phyloP scores from a whole-genome alignment of 1,140 invertebrate species.

The Linepithema humile region DNA sequence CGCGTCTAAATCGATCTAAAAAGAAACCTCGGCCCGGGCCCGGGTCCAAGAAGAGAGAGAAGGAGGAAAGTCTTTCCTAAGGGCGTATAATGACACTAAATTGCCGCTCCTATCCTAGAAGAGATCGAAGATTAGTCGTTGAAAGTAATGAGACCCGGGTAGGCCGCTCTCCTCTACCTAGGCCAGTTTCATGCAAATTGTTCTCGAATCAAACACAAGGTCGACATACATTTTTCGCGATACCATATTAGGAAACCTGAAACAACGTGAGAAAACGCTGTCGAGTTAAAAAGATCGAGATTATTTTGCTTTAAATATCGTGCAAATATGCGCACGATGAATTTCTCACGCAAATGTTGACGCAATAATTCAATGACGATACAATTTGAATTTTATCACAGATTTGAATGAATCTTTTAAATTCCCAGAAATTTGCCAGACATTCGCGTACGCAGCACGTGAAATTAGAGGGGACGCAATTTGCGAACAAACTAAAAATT shows the following conservation, averaged over 20 bases:
- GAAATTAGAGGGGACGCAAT: conserved; percentile 37
- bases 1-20: conserved; percentile 75
- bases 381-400: neutral
- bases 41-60: conserved; percentile 61
- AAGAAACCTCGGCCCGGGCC: conserved; percentile 61
- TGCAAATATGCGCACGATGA: neutral
- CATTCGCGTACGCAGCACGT: neutral
- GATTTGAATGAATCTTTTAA: neutral
- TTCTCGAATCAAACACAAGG: conserved; percentile 54
- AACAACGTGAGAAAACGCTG: neutral
- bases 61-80: conserved; percentile 68
- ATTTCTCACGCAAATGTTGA: too few species aligned
- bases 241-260: neutral
- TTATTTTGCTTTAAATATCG: neutral
- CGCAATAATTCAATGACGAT: neutral
- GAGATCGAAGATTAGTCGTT: conserved; percentile 69
- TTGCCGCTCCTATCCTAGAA: conserved; percentile 76
- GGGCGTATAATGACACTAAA: conserved; percentile 83
- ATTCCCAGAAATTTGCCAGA: neutral
- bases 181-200: conserved; percentile 66
- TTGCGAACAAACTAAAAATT: conserved; percentile 36
- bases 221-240: conserved; percentile 53
- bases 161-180: conserved; percentile 34
- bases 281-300: neutral
- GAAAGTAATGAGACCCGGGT: conserved; percentile 47